phyloP scores from a whole-genome alignment of 2,113 vertebrate genomes.

The Probosciger aterrimus region DNA sequence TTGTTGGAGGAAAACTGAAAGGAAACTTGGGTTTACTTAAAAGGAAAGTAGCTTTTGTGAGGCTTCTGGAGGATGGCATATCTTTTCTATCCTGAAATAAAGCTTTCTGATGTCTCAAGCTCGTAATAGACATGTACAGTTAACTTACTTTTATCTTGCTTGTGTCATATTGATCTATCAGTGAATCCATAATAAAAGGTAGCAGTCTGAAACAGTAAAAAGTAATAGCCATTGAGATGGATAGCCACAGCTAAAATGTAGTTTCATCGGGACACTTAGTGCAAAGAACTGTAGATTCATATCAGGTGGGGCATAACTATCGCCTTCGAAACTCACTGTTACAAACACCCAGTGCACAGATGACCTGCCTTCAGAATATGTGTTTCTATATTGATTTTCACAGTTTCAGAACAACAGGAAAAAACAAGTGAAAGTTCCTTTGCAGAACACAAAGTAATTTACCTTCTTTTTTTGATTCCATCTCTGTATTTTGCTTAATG shows the following conservation, averaged over 20 bases:
- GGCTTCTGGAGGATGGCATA: constrained; percentile 17
- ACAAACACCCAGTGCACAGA: constrained; percentile 60
- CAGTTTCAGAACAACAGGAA: constrained; percentile 77
- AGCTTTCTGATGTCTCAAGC: constrained; percentile 56
- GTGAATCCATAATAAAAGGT: constrained; percentile 76
- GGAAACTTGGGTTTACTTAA: constrained; percentile 55
- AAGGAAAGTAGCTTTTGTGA: constrained; percentile 45
- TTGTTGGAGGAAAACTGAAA: constrained; percentile 49
- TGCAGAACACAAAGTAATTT: constrained; percentile 76
- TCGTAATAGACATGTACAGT: constrained; percentile 69
- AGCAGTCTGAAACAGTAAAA: constrained; percentile 70
- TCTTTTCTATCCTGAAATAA: constrained; percentile 41
- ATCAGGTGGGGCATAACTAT: constrained; percentile 65
- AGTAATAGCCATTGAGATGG: constrained; percentile 69
- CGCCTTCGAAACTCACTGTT: constrained; percentile 72
- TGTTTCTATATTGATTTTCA: constrained; percentile 77
- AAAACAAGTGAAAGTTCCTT: constrained; percentile 77
- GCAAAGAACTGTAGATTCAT: constrained; percentile 70
- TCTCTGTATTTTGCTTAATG: constrained; percentile 76
- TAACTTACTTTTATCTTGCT: constrained; percentile 75
- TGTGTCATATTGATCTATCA: constrained; percentile 77
- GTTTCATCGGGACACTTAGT: constrained; percentile 69
- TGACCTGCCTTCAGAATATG: constrained; percentile 74
- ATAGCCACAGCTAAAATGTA: constrained; percentile 63
- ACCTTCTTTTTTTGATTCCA: constrained; percentile 73